Conservation (phyloP, 2,797 vertebrate genomes). For the Xenops minutus region DNA sequence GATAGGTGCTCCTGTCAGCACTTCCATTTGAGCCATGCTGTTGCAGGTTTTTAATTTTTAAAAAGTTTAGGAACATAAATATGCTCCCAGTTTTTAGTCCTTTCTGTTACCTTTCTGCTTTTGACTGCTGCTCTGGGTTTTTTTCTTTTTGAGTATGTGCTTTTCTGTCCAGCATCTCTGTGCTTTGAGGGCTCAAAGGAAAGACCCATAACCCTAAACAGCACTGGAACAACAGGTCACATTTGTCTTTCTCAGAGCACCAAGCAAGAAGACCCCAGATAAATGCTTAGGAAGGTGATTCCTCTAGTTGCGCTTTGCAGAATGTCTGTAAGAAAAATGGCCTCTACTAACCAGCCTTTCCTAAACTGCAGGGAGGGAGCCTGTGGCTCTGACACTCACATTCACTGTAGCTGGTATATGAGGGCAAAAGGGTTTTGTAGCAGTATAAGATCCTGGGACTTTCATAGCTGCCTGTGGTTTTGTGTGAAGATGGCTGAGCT, state of each 20-base stretch:
- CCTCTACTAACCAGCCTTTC: not conserved
- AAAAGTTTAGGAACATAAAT: not conserved
- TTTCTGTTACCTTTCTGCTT: not conserved
- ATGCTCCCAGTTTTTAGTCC: not conserved
- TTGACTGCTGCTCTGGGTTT: not conserved
- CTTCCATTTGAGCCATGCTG: not conserved
- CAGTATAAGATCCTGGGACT: not conserved
- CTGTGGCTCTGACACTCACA: not conserved
- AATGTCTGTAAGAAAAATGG: not conserved
- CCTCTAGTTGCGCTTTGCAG: not conserved
- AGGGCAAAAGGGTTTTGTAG: not conserved
- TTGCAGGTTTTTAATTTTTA: not conserved
- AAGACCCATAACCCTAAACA: not conserved
- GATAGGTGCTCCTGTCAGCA: not conserved
- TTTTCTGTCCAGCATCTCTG: not conserved
- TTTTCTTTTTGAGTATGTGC: not conserved
- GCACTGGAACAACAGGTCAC: not conserved
- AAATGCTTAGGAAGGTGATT: not conserved
- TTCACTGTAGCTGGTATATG: not conserved
- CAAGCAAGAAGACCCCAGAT: not conserved
- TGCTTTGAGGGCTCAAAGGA: not conserved
- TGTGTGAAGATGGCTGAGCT: not conserved
- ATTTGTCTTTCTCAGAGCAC: not conserved
- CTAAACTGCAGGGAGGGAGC: not conserved
- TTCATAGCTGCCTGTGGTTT: not conserved